Evolutionary conservation across 2,113 vertebrate genomes (phyloP).

Genomic region (Diphyllodes magnificus): DNA sequence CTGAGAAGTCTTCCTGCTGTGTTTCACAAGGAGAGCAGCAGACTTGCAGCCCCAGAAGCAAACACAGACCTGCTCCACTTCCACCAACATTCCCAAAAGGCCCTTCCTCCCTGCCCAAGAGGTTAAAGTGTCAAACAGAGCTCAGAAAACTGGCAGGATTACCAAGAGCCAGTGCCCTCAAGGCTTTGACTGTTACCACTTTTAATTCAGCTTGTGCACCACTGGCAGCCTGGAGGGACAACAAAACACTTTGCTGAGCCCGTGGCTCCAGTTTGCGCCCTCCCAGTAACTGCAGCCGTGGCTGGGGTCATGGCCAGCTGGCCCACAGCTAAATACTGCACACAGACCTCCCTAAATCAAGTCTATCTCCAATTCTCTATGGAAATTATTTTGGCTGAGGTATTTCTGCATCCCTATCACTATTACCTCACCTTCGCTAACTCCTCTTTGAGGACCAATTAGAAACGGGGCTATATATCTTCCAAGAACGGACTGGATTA

Average conservation of each 20-base stretch:
- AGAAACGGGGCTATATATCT: not conserved
- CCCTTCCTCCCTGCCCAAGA: not conserved
- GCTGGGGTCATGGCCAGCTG: not conserved
- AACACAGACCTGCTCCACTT: not conserved
- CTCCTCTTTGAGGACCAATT: not conserved
- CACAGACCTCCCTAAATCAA: not conserved
- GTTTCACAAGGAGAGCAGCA: not conserved
- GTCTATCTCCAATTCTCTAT: not conserved
- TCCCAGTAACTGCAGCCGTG: not conserved
- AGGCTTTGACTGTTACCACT: not conserved
- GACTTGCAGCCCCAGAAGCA: not conserved
- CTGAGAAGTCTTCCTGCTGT: not conserved
- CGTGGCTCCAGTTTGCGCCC: not conserved
- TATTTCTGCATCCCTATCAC: not conserved
- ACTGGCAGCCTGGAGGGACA: not conserved
- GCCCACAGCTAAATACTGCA: not conserved
- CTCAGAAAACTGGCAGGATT: not conserved
- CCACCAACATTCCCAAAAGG: not conserved
- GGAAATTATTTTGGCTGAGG: not conserved
- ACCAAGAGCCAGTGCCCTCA: not conserved
- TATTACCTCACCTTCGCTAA: not conserved
- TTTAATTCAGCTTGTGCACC: not conserved
- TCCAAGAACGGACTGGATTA: not conserved
- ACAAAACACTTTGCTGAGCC: not conserved
- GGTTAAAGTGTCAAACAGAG: not conserved